Evolutionary conservation across 2,797 vertebrate species (phyloP).

Genomic region (Silurus lanzhouensis): DNA sequence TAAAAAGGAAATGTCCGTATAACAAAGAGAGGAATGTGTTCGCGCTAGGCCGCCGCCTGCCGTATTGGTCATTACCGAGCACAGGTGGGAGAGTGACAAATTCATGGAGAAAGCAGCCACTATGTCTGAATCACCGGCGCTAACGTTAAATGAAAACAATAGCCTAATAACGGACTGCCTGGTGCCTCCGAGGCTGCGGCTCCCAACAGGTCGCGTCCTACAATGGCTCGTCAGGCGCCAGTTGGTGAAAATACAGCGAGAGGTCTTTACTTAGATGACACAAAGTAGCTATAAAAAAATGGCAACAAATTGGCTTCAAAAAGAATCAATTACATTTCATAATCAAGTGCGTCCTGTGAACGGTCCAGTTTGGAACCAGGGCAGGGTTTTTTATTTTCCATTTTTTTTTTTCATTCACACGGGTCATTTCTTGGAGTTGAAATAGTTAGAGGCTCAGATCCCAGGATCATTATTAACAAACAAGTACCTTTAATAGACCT

Average conservation of each 20-base stretch:
- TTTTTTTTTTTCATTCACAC: no score
- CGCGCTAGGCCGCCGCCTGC: constrained; percentile 65
- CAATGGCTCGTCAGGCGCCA: constrained; percentile 45
- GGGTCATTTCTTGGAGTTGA: background rate
- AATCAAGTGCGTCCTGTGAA: constrained; percentile 11
- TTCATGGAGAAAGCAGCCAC: constrained; percentile 21
- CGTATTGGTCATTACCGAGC: constrained; percentile 65
- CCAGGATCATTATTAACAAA: background rate
- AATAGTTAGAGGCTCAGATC: background rate
- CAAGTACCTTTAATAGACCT: background rate
- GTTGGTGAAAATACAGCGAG: background rate
- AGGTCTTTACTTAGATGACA: constrained; percentile 10
- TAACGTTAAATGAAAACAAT: constrained; percentile 40
- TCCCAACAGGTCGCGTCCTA: constrained; percentile 32
- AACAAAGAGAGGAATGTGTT: constrained; percentile 79
- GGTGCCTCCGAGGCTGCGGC: constrained; percentile 38
- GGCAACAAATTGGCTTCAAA: background rate
- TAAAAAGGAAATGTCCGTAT: constrained; percentile 67
- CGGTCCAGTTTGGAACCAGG: background rate
- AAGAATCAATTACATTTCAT: background rate
- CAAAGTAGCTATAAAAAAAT: background rate
- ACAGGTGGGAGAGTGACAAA: constrained; percentile 67
- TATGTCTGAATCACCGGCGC: constrained; percentile 21
- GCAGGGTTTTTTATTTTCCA: background rate
- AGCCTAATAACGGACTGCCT: constrained; percentile 16